Percentiles rank a stretch among this genome's conserved stretches.
phyloP scores from a whole-genome alignment of 2,888 invertebrate genomes.

The Euphydryas editha region DNA sequence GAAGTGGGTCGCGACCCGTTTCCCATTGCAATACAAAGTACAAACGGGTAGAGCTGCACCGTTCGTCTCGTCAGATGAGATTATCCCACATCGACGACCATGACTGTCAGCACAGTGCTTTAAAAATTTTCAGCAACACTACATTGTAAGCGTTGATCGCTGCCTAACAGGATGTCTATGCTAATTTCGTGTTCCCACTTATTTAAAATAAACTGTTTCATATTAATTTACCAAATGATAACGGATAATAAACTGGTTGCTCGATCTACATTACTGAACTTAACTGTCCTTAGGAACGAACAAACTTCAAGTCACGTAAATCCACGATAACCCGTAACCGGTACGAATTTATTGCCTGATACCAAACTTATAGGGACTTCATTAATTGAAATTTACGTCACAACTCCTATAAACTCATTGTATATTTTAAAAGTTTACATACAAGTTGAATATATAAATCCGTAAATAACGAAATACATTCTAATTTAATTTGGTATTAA shows the following conservation, averaged over 20 bases:
- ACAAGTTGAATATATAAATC: too few species aligned
- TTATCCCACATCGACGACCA: constrained; percentile 26
- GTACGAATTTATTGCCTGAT: constrained; percentile 60
- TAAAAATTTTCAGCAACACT: neutral
- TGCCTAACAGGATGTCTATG: neutral
- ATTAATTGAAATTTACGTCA: constrained; percentile 4
- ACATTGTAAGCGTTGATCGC: neutral
- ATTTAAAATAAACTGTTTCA: neutral
- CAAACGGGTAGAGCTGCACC: constrained; percentile 62
- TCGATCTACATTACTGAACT: constrained; percentile 14
- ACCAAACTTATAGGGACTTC: constrained; percentile 47
- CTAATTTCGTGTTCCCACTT: neutral
- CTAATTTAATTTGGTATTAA: too few species aligned
- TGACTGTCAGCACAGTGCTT: neutral
- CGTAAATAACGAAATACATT: too few species aligned
- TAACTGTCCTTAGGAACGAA: constrained; percentile 24
- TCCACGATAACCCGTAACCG: constrained; percentile 64
- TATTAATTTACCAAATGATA: constrained; percentile 2
- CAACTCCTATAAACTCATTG: neutral
- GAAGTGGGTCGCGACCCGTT: constrained; percentile 80
- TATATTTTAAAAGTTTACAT: too few species aligned
- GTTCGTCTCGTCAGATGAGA: constrained; percentile 46
- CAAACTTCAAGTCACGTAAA: constrained; percentile 65
- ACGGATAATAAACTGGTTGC: constrained; percentile 1
- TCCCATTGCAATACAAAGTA: constrained; percentile 76